These are phyloP conservation scores for Glyphotaelius pellucidus DNA, from an alignment of 2,888 invertebrate genomes.

Conservation along the genomic window DNA sequence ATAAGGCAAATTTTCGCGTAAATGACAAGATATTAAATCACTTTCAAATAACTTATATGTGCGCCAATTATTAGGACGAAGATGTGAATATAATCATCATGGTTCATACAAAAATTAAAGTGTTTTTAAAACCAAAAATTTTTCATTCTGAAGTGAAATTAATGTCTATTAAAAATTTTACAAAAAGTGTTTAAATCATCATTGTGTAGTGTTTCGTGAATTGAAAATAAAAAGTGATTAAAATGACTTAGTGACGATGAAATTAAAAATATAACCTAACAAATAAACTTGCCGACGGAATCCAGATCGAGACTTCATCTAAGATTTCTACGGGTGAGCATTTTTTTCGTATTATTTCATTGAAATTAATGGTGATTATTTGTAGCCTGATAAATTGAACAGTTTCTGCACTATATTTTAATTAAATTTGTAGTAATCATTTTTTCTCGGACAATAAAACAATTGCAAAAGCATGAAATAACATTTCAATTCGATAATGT, in stretches of 20 bases:
- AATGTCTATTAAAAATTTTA: neutral
- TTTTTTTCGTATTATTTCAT: neutral
- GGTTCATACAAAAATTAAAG: neutral
- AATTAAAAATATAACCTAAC: neutral
- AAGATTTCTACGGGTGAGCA: neutral
- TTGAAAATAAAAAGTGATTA: neutral
- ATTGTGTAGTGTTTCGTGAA: neutral
- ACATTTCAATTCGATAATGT: too few relatives aligned
- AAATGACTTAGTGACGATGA: neutral
- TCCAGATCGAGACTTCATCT: neutral
- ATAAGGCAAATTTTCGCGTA: neutral
- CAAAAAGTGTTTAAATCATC: neutral
- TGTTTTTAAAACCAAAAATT: neutral
- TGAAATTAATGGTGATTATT: neutral
- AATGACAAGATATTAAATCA: neutral
- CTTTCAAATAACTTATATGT: neutral
- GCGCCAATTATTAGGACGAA: neutral
- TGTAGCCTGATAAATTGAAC: neutral
- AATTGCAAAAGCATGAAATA: neutral
- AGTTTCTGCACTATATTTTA: neutral
- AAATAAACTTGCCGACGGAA: neutral
- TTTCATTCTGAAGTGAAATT: neutral
- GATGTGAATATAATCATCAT: neutral
- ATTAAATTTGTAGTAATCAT: neutral
- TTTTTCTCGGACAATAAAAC: neutral